These are phyloP conservation scores for Molossus alvarezi DNA, from an alignment of 2,797 vertebrate species.

Conservation along the genomic window DNA sequence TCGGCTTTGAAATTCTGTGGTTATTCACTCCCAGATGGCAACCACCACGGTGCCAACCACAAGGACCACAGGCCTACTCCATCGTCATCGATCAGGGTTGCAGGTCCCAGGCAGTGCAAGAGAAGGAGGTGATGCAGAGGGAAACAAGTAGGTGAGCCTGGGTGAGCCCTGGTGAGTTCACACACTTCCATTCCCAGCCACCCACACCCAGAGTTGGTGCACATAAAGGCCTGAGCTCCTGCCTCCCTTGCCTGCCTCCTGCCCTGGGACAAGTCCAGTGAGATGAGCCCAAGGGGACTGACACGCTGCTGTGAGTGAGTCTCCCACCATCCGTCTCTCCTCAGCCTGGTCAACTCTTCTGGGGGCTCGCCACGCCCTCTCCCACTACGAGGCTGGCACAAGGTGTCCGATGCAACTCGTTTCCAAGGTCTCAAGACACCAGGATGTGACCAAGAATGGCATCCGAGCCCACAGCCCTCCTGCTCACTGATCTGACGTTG, in stretches of 20 bases:
- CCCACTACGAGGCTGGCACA: background rate
- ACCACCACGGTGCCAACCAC: background rate
- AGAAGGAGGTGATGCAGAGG: background rate
- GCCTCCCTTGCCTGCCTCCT: background rate
- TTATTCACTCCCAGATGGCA: background rate
- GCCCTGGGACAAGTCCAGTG: background rate
- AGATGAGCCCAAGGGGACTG: background rate
- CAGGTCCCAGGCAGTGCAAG: background rate
- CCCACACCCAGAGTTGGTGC: fast-evolving
- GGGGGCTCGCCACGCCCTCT: background rate
- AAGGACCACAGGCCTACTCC: background rate
- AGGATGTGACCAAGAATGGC: background rate
- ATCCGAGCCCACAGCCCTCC: background rate
- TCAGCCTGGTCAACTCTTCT: background rate
- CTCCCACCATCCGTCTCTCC: background rate
- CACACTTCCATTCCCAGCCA: background rate
- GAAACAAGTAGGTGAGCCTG: background rate
- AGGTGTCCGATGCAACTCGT: background rate
- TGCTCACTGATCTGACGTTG: background rate
- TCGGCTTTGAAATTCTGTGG: background rate
- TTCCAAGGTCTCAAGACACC: background rate
- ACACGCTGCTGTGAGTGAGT: background rate
- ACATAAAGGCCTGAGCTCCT: fast-evolving
- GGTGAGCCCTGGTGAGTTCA: background rate
- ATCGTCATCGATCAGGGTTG: background rate